phyloP scores from a whole-genome alignment of 1,140 invertebrate species.

The Drosophila pachea region DNA sequence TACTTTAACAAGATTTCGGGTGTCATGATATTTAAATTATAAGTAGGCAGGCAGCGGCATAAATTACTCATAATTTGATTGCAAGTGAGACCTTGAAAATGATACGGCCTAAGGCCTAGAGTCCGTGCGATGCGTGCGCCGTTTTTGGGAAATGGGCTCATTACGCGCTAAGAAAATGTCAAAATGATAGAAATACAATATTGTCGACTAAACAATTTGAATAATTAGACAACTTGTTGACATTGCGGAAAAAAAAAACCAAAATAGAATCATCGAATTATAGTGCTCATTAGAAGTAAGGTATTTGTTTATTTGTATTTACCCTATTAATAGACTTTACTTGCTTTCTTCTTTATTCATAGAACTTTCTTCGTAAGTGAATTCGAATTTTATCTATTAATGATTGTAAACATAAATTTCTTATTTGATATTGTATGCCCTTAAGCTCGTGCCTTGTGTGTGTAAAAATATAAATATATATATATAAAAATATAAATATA shows the following conservation, averaged over 20 bases:
- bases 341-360: constrained; percentile 31
- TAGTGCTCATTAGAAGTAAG: constrained; percentile 41
- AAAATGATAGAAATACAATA: constrained; percentile 30
- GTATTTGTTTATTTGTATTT: constrained; percentile 6
- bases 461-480: not conserved
- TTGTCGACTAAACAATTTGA: constrained; percentile 12
- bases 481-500: constrained; percentile 5
- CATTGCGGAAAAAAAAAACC: constrained; percentile 17
- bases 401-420: constrained; percentile 47
- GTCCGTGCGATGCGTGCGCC: not conserved
- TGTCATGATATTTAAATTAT: constrained; percentile 74
- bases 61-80: constrained; percentile 74
- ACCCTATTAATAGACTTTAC: constrained; percentile 22
- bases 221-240: constrained; percentile 27
- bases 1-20: constrained; percentile 74
- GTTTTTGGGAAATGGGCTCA: constrained; percentile 29
- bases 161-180: constrained; percentile 31
- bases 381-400: constrained; percentile 1
- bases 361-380: constrained; percentile 4
- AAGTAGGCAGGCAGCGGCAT: constrained; percentile 52
- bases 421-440: constrained; percentile 58
- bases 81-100: constrained; percentile 58
- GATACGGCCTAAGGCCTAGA: constrained; percentile 31
- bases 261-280: constrained; percentile 46
- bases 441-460: not conserved